Evolutionary conservation across 2,797 vertebrate genomes (phyloP), one percentile per base, ranked within the genome.

Genomic region (Bovichtus variegatus): DNA sequence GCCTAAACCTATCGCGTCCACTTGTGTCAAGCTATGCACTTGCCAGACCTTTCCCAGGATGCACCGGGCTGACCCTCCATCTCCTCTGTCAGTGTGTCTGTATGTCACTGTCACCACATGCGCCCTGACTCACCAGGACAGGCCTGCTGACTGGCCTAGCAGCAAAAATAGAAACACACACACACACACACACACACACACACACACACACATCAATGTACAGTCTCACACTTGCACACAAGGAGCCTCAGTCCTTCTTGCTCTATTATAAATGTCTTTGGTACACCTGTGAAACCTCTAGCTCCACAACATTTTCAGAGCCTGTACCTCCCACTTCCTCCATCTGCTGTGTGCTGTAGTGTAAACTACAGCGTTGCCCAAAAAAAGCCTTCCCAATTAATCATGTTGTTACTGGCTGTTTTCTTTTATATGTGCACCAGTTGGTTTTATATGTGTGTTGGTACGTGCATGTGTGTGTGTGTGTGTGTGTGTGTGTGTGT

Each of bases 31-130:
- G 57, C 50, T 57, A 61, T 70, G 66, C 79, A 65, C 61, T 77
- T 64, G 51, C 27, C 49, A 55, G 76, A 76, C 77, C 51, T 23
- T 83, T 83, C 87, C 78, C 77, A 81, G 44, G 62, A 73, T 79
- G 74, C 75, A 83, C 50, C 12, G 25, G 64, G 63, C 74, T 80
- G 81, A 87, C 75, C 70, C 74, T 82, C 54, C 51, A 40, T 71
- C 80, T 75, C 79, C 83, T 80, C 84, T 80, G 85, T 80, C 91
- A 87, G 64, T 87, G 84, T 87, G 74, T 90, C 88, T 87, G 82
- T 89, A 87, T 88, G 84, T 92, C 86, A 91, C 73, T 81, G 81
- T 89, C 90, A 87, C 43, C 44, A 76, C 82, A 82, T 27, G 71
- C 58, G 84, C 59, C 74, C 78, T 86, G 80, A 90, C 81, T 85